Conservation (phyloP, 2,113 vertebrate genomes). For the Urocynchramus pylzowi region DNA sequence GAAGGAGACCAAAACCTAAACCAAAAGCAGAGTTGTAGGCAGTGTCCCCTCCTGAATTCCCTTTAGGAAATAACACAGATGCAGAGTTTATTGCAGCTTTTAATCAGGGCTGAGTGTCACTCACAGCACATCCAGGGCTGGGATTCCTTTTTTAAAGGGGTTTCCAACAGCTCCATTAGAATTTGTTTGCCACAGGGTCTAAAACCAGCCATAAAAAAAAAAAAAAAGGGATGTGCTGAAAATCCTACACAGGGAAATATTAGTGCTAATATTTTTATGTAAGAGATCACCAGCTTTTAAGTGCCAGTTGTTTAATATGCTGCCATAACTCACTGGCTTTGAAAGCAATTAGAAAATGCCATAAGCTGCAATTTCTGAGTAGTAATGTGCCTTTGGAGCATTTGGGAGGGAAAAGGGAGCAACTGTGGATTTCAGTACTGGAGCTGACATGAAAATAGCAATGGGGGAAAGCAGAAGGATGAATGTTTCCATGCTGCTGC, state of each 20-base stretch:
- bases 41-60: neutral
- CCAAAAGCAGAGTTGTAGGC: neutral
- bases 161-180: neutral
- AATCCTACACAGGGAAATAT: neutral
- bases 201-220: neutral
- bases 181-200: neutral
- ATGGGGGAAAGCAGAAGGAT: neutral
- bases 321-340: slow-evolving; percentile 29
- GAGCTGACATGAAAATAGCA: neutral
- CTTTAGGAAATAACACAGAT: neutral
- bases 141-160: neutral
- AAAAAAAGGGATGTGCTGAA: neutral
- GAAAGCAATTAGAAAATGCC: slow-evolving; percentile 59
- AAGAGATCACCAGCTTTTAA: slow-evolving; percentile 44
- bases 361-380: slow-evolving; percentile 12
- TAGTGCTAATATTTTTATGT: slow-evolving; percentile 40
- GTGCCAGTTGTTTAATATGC: slow-evolving; percentile 35
- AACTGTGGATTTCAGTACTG: neutral
- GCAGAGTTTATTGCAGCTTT: neutral
- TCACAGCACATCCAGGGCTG: neutral
- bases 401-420: slow-evolving; percentile 13
- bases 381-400: neutral
- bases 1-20: neutral
- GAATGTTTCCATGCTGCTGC: neutral
- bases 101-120: slow-evolving; percentile 3